Evolutionary conservation across 2,888 invertebrate species (phyloP).

Genomic region (Xestobium rufovillosum): DNA sequence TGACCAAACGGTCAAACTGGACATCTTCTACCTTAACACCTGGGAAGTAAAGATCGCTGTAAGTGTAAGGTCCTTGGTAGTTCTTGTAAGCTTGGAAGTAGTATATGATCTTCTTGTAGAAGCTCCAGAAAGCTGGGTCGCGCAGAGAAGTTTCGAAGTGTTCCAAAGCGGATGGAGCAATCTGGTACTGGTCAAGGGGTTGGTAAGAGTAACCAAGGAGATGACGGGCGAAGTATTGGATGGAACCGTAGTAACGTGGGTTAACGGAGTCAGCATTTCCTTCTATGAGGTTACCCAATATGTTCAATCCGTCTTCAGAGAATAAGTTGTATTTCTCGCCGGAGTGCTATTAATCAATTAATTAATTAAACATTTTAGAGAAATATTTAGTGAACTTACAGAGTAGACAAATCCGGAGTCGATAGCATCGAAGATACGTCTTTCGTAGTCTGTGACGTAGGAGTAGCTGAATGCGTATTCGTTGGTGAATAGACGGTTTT

Average conservation of each 20-base stretch:
- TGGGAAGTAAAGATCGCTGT: background rate
- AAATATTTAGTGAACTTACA: constrained; percentile 28
- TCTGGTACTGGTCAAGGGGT: constrained; percentile 22
- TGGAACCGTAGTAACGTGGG: background rate
- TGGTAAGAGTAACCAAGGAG: constrained; percentile 12
- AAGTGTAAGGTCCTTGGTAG: constrained; percentile 49
- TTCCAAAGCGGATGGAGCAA: constrained; percentile 55
- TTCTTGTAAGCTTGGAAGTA: constrained; percentile 55
- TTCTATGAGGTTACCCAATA: background rate
- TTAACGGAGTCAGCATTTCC: constrained; percentile 5
- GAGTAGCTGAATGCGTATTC: constrained; percentile 48
- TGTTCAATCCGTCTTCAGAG: background rate
- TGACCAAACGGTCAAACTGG: constrained; percentile 56
- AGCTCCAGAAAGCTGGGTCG: constrained; percentile 63
- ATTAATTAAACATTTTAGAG: too few relatives aligned
- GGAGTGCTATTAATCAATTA: too few relatives aligned
- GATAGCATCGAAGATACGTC: constrained; percentile 51
- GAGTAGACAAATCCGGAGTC: constrained; percentile 46
- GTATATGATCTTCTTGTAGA: constrained; percentile 53
- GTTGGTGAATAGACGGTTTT: constrained; percentile 33
- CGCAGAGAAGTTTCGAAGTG: constrained; percentile 57
- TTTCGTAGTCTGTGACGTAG: constrained; percentile 43
- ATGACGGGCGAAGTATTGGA: background rate
- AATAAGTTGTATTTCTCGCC: background rate
- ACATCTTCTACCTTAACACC: constrained; percentile 45